Conservation (phyloP, 2,113 vertebrate genomes). For the Hypocryptadius cinnamomeus region DNA sequence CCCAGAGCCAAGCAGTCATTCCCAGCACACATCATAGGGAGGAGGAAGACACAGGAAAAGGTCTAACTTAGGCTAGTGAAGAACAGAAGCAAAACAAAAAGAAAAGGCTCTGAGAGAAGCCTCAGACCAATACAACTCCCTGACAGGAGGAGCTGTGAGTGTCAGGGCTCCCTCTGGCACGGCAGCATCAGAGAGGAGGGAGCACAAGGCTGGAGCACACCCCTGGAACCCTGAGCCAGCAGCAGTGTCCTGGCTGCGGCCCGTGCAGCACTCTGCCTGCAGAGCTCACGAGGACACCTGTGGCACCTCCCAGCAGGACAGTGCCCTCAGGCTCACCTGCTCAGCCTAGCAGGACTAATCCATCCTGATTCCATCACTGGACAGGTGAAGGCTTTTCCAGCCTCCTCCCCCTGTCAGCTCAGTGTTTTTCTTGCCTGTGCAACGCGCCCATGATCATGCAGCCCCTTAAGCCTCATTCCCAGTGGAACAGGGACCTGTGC, state of each 20-base stretch:
- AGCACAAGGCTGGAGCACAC: accelerated
- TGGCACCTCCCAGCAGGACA: background rate
- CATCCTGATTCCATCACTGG: background rate
- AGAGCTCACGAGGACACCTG: background rate
- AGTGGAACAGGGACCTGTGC: background rate
- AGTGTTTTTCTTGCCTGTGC: background rate
- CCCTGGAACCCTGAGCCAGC: accelerated
- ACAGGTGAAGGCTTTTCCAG: background rate
- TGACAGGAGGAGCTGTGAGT: background rate
- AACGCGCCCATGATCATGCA: background rate
- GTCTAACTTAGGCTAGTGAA: background rate
- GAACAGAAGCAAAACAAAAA: background rate
- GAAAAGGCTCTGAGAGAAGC: background rate
- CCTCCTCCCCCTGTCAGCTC: background rate
- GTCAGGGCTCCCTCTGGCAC: background rate
- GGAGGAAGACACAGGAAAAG: background rate
- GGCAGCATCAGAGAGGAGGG: background rate
- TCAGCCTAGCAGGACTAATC: background rate
- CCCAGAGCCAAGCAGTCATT: background rate
- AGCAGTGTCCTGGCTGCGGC: background rate
- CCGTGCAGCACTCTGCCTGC: background rate
- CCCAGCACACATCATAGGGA: background rate
- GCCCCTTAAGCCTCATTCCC: background rate
- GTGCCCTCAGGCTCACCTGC: background rate
- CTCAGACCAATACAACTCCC: background rate